Base-by-base conservation (phyloP, 2,113 vertebrate species). In the Vicugna pacos region DNA sequence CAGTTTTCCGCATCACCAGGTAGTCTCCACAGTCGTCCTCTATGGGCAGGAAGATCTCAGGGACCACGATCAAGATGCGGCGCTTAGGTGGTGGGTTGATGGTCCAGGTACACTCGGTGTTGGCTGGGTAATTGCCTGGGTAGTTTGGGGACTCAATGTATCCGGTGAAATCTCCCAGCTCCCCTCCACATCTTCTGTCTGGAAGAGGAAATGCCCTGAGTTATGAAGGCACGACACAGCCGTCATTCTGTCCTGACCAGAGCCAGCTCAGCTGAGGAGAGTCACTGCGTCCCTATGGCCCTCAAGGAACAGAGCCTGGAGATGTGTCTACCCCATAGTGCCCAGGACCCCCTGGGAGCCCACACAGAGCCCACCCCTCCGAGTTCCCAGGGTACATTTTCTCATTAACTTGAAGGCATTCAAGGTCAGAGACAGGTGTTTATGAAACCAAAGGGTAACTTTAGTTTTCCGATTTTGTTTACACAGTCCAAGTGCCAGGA, bases 11-110 rank as follows among this genome's bases (percentile, higher is more conserved):
- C 99, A 99, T 99, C 95, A 99, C 99, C 97, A 99, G 97, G 98
- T 99, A 99, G 98, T 99, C 99, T 91, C 99, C 99, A 82, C 99
- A 99, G 97, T 99, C 99, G 0, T 99, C 99, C 94, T 99, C 99
- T 92, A 99, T 99, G 13, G 99, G 99, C 72, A 99, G 98, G 97
- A 99, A 99, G 98, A 99, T 99, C 98, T 99, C 99, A 14, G 99
- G 99, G 75, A 99, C 99, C 50, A 99, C 99, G 2, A 99, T 99
- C 11, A 99, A 98, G 98, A 99, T 99, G 72, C 99, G 99, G 84
- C 99, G 99, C 97, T 99, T 99, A 0, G 99, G 99, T 0, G 99
- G 99, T 0, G 99, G 99, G 97, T 99, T 99, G 97, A 99, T 99
- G 93, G 98, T 99, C 99, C 99, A 99, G 0, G 99, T 99, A 95